These are phyloP conservation scores for Neostethus bicornis DNA, from an alignment of 2,797 vertebrate species.

Conservation along the genomic window DNA sequence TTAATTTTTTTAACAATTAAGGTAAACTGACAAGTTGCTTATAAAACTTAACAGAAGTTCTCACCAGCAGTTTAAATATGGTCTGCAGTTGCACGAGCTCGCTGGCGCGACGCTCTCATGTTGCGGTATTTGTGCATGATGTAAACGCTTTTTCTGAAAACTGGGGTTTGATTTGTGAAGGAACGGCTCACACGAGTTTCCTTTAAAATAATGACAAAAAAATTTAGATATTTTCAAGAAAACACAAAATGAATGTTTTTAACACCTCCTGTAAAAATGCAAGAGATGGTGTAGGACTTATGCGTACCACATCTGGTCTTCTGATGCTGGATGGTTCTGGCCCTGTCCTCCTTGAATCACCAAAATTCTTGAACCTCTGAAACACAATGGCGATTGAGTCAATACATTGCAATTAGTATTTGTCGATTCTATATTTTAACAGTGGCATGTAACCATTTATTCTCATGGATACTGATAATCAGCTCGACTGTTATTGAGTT, in stretches of 20 bases:
- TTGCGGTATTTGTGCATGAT: constrained; percentile 83
- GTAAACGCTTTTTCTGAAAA: constrained; percentile 78
- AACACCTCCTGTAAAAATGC: not conserved
- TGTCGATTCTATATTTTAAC: not conserved
- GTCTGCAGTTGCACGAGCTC: constrained; percentile 62
- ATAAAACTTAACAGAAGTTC: constrained; percentile 11
- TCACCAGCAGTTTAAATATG: constrained; percentile 71
- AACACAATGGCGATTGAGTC: constrained; percentile 11
- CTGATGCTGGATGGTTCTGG: constrained; percentile 57
- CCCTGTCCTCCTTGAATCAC: constrained; percentile 45
- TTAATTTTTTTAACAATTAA: too few relatives aligned
- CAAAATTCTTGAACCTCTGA: constrained; percentile 60
- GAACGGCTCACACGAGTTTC: constrained; percentile 75
- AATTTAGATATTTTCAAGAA: not conserved
- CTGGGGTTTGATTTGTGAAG: constrained; percentile 73
- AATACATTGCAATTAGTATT: not conserved
- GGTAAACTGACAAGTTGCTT: too few relatives aligned
- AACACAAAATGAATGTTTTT: not conserved
- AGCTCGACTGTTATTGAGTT: too few relatives aligned
- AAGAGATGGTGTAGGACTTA: not conserved
- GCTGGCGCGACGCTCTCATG: constrained; percentile 79
- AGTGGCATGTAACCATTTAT: not conserved
- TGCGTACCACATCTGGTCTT: constrained; percentile 80
- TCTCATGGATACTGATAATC: too few relatives aligned
- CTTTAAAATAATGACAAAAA: constrained; percentile 52